Evolutionary conservation across 2,888 invertebrate genomes (phyloP).

Genomic region (Ariolimax columbianus): DNA sequence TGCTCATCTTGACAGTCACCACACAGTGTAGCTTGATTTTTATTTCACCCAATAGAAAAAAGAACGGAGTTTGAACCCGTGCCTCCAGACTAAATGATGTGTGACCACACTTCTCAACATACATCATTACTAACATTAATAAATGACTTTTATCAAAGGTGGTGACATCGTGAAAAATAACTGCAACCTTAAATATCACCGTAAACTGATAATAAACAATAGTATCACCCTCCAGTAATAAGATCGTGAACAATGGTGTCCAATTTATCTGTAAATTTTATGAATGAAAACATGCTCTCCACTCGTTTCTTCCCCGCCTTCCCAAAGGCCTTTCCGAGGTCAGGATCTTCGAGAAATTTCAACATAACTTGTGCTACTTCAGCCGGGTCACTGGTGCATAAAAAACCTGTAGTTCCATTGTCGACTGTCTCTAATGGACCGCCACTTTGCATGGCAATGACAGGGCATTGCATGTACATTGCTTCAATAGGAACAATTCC

Average conservation of each 20-base stretch:
- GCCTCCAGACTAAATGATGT: too few relatives aligned
- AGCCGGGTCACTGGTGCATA: constrained; percentile 81
- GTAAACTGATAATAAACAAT: constrained; percentile 61
- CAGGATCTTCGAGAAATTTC: constrained; percentile 84
- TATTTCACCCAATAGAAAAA: too few relatives aligned
- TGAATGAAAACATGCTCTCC: constrained; percentile 89
- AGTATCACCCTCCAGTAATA: constrained; percentile 53
- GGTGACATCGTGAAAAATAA: too few relatives aligned
- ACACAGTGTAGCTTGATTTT: too few relatives aligned
- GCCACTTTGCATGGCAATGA: constrained; percentile 95
- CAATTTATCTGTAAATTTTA: constrained; percentile 83
- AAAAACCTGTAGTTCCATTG: constrained; percentile 79
- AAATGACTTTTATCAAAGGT: too few relatives aligned
- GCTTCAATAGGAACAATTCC: constrained; percentile 99
- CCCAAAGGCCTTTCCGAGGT: constrained; percentile 85
- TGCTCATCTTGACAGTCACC: too few relatives aligned
- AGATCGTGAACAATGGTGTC: constrained; percentile 62
- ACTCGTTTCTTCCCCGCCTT: constrained; percentile 86
- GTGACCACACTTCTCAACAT: too few relatives aligned
- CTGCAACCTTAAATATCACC: too few relatives aligned
- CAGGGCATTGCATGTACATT: constrained; percentile 95
- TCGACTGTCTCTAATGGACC: constrained; percentile 95
- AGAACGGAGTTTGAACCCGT: too few relatives aligned
- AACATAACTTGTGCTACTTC: constrained; percentile 89
- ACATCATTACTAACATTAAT: too few relatives aligned